Evolutionary conservation across 1,140 invertebrate species (phyloP).

Genomic region (Gryon sp.): DNA sequence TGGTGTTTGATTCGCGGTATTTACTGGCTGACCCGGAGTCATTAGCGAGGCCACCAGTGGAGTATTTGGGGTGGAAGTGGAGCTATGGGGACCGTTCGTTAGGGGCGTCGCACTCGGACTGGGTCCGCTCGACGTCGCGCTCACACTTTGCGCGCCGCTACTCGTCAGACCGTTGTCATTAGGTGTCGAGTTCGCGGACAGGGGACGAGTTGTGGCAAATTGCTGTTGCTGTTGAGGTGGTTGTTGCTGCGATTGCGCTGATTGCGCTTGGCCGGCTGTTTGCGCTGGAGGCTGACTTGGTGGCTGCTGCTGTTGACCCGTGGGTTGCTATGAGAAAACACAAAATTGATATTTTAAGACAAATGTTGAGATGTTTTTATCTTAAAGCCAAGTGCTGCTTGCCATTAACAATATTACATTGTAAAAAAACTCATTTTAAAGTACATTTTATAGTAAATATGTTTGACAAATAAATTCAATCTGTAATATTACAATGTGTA

Average conservation of each 20-base stretch:
- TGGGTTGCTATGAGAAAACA: constrained; percentile 18
- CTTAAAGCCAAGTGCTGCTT: too few relatives aligned
- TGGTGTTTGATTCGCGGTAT: constrained; percentile 76
- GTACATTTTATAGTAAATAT: too few relatives aligned
- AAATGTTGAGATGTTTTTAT: background rate
- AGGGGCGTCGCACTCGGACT: constrained; percentile 72
- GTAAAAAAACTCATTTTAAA: too few relatives aligned
- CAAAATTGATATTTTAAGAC: too few relatives aligned
- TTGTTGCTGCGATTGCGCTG: constrained; percentile 68
- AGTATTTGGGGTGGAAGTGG: constrained; percentile 75
- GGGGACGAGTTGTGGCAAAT: constrained; percentile 68
- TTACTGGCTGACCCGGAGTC: constrained; percentile 74
- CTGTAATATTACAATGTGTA: too few relatives aligned
- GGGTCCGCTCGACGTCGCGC: constrained; percentile 67
- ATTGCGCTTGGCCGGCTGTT: constrained; percentile 58
- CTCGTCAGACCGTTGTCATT: constrained; percentile 72
- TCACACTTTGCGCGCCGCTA: constrained; percentile 57
- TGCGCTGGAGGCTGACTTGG: constrained; percentile 67
- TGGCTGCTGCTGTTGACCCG: constrained; percentile 74
- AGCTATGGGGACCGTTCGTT: constrained; percentile 75
- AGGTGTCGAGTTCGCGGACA: constrained; percentile 72
- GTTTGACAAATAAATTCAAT: too few relatives aligned
- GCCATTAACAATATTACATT: too few relatives aligned
- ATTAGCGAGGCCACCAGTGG: constrained; percentile 76
- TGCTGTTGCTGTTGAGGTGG: constrained; percentile 78